Conservation (phyloP, 2,113 vertebrate genomes). For the Takifugu flavidus region DNA sequence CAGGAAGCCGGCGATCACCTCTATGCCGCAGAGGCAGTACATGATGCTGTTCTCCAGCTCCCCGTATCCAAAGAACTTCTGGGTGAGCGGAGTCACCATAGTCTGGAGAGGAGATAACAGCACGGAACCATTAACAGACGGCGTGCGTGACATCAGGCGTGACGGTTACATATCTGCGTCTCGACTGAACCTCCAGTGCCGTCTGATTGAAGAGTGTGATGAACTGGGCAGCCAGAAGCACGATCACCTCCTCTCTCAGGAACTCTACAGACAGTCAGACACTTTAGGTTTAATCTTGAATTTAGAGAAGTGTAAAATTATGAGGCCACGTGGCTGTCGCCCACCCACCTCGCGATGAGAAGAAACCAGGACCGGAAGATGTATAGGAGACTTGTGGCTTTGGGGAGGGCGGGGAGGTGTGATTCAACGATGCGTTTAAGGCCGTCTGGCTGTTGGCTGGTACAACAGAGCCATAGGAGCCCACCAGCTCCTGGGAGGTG, state of each 20-base stretch:
- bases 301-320: neutral
- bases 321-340: too few species aligned
- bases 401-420: conserved; percentile 29
- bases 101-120: conserved; percentile 59
- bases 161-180: neutral
- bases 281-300: neutral
- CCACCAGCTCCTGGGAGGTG: conserved; percentile 51
- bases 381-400: conserved; percentile 4
- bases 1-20: conserved; percentile 80
- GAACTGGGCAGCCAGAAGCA: conserved; percentile 80
- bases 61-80: conserved; percentile 77
- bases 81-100: conserved; percentile 83
- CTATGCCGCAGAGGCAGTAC: conserved; percentile 81
- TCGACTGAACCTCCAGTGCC: conserved; percentile 74
- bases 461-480: conserved; percentile 66
- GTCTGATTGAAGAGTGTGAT: conserved; percentile 84
- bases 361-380: conserved; percentile 46
- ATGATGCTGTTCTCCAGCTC: conserved; percentile 85
- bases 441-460: neutral
- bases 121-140: neutral
- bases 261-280: conserved; percentile 63
- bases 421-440: conserved; percentile 15
- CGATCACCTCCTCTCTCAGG: conserved; percentile 80
- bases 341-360: conserved; percentile 58
- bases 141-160: neutral